Conservation (phyloP, 2,797 vertebrate genomes). For the Huso huso region DNA sequence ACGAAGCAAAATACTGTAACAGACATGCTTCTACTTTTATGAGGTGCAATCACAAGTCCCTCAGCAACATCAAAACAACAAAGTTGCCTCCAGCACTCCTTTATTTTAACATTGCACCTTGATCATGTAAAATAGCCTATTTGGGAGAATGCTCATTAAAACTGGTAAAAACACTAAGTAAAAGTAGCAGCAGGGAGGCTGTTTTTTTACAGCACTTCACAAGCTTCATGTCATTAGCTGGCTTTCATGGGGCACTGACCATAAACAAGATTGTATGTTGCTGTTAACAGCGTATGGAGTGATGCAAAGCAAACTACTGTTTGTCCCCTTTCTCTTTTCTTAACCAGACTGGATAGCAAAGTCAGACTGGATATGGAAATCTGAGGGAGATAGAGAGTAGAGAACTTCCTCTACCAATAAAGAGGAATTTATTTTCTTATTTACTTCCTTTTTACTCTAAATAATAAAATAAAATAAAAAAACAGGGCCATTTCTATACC, state of each 20-base stretch:
- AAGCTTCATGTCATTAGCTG: neutral
- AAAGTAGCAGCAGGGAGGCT: neutral
- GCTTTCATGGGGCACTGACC: neutral
- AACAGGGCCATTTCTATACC: too few species aligned
- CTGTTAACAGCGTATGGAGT: neutral
- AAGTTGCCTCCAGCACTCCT: constrained; percentile 6
- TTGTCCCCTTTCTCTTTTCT: too few species aligned
- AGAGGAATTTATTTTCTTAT: too few species aligned
- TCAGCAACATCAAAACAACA: constrained; percentile 1
- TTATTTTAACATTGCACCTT: constrained; percentile 3
- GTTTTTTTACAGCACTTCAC: neutral
- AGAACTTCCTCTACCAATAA: too few species aligned
- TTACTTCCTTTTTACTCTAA: too few species aligned
- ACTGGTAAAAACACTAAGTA: neutral
- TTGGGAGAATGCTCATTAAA: constrained; percentile 3
- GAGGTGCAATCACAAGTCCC: neutral
- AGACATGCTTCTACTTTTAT: constrained; percentile 6
- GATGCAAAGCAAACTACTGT: too few species aligned
- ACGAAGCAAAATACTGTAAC: neutral
- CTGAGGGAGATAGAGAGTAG: too few species aligned
- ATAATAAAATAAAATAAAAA: too few species aligned
- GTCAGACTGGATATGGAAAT: too few species aligned
- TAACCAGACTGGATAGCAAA: too few species aligned
- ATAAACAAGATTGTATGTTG: neutral
- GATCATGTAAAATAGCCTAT: constrained; percentile 5